Evolutionary conservation across 2,113 vertebrate genomes (phyloP).

Genomic region (Lasiurus cinereus): DNA sequence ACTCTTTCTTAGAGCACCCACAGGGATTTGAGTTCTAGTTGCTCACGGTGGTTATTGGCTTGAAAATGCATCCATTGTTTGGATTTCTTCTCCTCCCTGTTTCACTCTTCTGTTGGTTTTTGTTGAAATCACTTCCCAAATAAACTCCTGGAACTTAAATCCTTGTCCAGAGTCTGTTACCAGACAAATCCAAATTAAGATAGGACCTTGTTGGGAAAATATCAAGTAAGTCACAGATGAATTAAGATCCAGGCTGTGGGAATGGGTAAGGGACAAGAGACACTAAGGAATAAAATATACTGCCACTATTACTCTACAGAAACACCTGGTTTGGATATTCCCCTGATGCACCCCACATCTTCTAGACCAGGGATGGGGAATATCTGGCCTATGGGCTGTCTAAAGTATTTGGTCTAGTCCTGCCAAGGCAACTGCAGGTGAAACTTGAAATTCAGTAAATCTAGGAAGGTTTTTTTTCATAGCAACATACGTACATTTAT

Average conservation of each 20-base stretch:
- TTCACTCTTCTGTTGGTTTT: not conserved
- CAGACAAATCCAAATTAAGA: not conserved
- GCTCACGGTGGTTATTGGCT: not conserved
- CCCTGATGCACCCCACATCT: not conserved
- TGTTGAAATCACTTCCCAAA: not conserved
- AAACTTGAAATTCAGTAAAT: no score
- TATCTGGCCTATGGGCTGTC: no score
- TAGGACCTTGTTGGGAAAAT: not conserved
- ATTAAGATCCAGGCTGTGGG: not conserved
- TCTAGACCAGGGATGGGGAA: not conserved
- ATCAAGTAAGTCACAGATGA: not conserved
- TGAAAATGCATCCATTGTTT: not conserved
- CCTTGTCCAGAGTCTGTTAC: not conserved
- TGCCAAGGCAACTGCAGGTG: no score
- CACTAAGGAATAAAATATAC: not conserved
- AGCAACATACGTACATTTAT: no score
- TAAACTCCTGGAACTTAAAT: not conserved
- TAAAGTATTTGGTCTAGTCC: no score
- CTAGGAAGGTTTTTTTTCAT: no score
- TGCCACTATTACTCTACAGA: not conserved
- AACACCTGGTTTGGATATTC: not conserved
- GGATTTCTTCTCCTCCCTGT: not conserved
- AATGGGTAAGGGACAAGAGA: not conserved
- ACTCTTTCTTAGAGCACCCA: not conserved
- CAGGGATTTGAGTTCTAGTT: not conserved